Percentiles rank a stretch among this genome's conserved stretches.
phyloP scores from a whole-genome alignment of 1,140 invertebrate species.

The Leguminivora glycinivorella region DNA sequence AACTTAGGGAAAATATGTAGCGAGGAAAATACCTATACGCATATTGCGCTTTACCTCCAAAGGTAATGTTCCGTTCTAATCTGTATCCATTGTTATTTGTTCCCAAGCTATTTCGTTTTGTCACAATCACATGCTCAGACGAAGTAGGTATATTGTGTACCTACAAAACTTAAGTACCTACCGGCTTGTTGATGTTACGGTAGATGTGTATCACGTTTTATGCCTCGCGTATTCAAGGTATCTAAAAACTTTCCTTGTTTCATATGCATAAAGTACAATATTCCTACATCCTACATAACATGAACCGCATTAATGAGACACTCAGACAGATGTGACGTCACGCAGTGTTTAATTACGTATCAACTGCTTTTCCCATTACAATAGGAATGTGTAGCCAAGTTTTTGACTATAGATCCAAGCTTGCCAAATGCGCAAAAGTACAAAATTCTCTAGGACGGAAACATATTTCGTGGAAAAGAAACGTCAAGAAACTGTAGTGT shows the following conservation, averaged over 20 bases:
- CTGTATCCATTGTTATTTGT: background rate
- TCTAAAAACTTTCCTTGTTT: background rate
- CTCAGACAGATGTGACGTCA: background rate
- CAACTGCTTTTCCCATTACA: conserved; percentile 10
- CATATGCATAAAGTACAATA: background rate
- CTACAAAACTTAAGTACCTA: background rate
- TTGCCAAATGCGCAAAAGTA: conserved; percentile 7
- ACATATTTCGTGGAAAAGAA: background rate
- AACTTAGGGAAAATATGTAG: too few relatives aligned
- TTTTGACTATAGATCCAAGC: background rate
- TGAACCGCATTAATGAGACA: too few relatives aligned
- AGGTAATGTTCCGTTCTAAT: background rate
- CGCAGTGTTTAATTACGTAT: background rate
- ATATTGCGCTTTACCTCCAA: too few relatives aligned
- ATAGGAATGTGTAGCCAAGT: conserved; percentile 14
- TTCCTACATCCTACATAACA: too few relatives aligned
- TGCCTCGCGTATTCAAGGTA: background rate
- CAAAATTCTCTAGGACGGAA: background rate
- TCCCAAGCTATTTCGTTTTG: background rate
- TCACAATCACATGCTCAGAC: background rate
- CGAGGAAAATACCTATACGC: too few relatives aligned
- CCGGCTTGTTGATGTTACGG: background rate
- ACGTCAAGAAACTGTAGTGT: background rate
- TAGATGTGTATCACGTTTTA: background rate
- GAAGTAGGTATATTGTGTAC: conserved; percentile 2